Evolutionary conservation across 2,797 vertebrate genomes (phyloP).

Genomic region (Gymnothorax reevesii): DNA sequence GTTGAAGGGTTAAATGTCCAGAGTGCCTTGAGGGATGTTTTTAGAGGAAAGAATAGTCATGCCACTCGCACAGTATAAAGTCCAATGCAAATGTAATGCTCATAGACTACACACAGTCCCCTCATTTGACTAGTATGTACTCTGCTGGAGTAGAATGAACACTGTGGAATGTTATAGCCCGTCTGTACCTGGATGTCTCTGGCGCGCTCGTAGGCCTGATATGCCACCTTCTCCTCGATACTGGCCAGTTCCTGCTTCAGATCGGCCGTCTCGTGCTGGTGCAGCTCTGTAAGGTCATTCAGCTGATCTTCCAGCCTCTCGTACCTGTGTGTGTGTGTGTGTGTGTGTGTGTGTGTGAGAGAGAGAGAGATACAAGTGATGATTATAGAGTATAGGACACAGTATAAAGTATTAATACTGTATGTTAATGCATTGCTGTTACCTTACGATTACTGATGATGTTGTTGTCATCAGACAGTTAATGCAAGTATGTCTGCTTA

Average conservation of each 20-base stretch:
- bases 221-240: constrained; percentile 97
- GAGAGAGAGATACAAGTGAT: neutral
- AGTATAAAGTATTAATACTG: no score
- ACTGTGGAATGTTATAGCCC: neutral
- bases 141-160: no score
- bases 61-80: no score
- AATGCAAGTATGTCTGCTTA: no score
- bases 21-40: neutral
- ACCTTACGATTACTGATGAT: no score
- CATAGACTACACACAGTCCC: no score
- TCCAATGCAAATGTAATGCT: no score
- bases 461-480: no score
- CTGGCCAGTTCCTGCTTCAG: constrained; percentile 96
- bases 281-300: constrained; percentile 95
- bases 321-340: constrained; percentile 71
- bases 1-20: neutral
- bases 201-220: constrained; percentile 92
- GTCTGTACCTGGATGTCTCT: constrained; percentile 87
- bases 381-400: no score
- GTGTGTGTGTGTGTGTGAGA: neutral
- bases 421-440: no score
- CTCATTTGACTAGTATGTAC: no score
- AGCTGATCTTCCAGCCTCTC: constrained; percentile 93
- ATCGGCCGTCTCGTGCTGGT: constrained; percentile 93
- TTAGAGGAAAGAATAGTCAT: no score